Percentiles rank a stretch among this genome's conserved stretches.
Conservation (phyloP, 2,797 vertebrate genomes). For the Danio jaintianensis region DNA sequence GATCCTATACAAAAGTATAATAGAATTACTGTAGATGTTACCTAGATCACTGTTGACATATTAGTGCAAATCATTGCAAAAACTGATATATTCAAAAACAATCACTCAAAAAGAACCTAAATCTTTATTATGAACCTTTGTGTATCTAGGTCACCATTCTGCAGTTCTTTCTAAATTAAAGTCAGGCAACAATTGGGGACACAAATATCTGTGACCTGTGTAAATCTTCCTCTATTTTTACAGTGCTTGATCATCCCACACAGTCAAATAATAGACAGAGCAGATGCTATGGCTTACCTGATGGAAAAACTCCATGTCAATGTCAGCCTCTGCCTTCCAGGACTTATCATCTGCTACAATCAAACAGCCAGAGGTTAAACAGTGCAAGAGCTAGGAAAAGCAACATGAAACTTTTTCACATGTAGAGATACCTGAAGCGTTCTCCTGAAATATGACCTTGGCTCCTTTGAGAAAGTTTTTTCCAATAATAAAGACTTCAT, state of each 20-base stretch:
- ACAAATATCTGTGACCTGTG: slow-evolving; percentile 23
- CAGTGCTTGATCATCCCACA: slow-evolving; percentile 28
- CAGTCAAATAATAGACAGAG: slow-evolving; percentile 26
- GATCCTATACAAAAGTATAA: background rate
- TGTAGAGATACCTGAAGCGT: slow-evolving; percentile 83
- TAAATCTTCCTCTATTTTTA: slow-evolving; percentile 43
- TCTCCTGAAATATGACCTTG: slow-evolving; percentile 98
- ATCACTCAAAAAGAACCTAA: background rate
- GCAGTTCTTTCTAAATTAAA: slow-evolving; percentile 12
- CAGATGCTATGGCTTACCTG: slow-evolving; percentile 82
- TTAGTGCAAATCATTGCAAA: background rate
- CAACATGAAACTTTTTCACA: background rate
- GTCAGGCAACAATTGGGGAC: slow-evolving; percentile 36
- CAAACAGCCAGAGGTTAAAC: slow-evolving; percentile 11
- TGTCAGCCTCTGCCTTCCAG: slow-evolving; percentile 98
- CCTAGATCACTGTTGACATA: background rate
- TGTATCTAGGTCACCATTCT: slow-evolving; percentile 44
- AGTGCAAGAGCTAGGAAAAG: slow-evolving; percentile 2
- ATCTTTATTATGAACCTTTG: slow-evolving; percentile 26
- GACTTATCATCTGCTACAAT: slow-evolving; percentile 88
- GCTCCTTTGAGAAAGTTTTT: slow-evolving; percentile 99
- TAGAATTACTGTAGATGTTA: background rate
- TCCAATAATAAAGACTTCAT: slow-evolving; percentile 97
- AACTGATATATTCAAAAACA: background rate
- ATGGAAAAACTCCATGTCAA: slow-evolving; percentile 99